Evolutionary conservation across 2,888 invertebrate species (phyloP).

Genomic region (Epistrophella euchroma): DNA sequence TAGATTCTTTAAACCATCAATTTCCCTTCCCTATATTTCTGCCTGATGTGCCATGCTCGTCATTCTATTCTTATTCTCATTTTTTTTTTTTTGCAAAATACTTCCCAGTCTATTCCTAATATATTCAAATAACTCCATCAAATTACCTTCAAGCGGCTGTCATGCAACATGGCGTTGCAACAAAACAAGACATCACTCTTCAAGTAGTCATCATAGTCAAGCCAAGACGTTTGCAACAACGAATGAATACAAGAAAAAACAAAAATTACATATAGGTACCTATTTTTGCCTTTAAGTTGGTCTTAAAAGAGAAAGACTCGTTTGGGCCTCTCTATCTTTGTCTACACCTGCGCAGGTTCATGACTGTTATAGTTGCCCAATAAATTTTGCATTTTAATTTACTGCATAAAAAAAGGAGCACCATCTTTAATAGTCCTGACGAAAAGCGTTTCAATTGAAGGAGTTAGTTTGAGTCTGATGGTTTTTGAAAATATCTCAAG

Average conservation of each 20-base stretch:
- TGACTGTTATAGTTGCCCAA: conserved; percentile 37
- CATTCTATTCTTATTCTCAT: conserved; percentile 12
- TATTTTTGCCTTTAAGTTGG: conserved; percentile 19
- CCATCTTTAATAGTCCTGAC: neutral
- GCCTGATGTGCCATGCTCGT: conserved; percentile 1
- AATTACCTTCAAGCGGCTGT: conserved; percentile 65
- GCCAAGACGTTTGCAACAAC: conserved; percentile 23
- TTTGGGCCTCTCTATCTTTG: neutral
- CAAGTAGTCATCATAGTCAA: conserved; percentile 18
- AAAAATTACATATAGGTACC: neutral
- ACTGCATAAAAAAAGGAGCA: conserved; percentile 51
- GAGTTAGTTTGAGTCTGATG: neutral
- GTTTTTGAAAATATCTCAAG: no score
- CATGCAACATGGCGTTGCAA: conserved; percentile 54
- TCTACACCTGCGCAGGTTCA: conserved; percentile 46
- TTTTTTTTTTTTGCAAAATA: conserved; percentile 33
- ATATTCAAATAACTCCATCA: conserved; percentile 73
- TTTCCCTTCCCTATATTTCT: conserved; percentile 20
- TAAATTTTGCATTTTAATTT: conserved; percentile 69
- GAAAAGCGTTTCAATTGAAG: neutral
- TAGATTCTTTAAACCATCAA: conserved; percentile 62
- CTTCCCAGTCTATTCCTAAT: conserved; percentile 53
- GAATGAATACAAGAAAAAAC: conserved; percentile 7
- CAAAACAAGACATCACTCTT: conserved; percentile 64
- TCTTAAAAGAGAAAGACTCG: conserved; percentile 26